A percentile compares a stretch with the other conserved stretches of the same genome.
These are phyloP conservation scores for Thunnus maccoyii DNA, from an alignment of 2,113 vertebrate species.

Conservation along the genomic window DNA sequence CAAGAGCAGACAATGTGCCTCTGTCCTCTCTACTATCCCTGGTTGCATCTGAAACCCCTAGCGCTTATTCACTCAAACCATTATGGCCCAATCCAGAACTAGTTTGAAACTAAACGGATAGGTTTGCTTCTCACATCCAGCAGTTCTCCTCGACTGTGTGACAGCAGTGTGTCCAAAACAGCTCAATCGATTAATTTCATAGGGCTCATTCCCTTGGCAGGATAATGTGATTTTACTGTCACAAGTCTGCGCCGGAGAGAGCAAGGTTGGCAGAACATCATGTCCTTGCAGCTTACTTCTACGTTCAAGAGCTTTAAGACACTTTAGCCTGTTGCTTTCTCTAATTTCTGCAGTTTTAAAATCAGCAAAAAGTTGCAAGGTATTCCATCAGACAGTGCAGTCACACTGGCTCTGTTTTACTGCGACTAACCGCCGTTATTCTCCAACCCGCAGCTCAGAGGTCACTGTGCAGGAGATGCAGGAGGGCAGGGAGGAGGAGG, in stretches of 20 bases:
- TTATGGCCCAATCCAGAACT: slow-evolving; percentile 50
- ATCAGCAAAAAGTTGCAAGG: background rate
- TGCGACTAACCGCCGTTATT: slow-evolving; percentile 31
- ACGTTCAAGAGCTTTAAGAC: background rate
- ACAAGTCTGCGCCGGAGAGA: slow-evolving; percentile 24
- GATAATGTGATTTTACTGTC: slow-evolving; percentile 53
- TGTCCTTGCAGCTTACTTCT: slow-evolving; percentile 23
- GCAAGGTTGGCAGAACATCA: slow-evolving; percentile 30
- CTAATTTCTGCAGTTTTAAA: background rate
- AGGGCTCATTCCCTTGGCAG: background rate
- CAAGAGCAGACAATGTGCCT: slow-evolving; percentile 74
- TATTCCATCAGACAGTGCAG: too few species aligned
- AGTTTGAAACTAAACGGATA: slow-evolving; percentile 30
- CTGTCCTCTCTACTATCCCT: slow-evolving; percentile 69
- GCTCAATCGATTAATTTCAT: slow-evolving; percentile 7
- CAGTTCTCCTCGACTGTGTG: background rate
- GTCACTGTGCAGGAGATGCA: slow-evolving; percentile 86
- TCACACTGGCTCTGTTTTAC: background rate
- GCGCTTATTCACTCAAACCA: slow-evolving; percentile 59
- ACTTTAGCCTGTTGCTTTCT: background rate
- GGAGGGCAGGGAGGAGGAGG: slow-evolving; percentile 71
- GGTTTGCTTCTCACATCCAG: slow-evolving; percentile 15
- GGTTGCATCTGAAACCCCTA: slow-evolving; percentile 61
- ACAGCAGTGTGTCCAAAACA: background rate
- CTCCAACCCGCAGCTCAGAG: slow-evolving; percentile 84